These are phyloP conservation scores for Phenganax stokvisi DNA, from an alignment of 92 coral and sea anemone species.

Conservation along the genomic window DNA sequence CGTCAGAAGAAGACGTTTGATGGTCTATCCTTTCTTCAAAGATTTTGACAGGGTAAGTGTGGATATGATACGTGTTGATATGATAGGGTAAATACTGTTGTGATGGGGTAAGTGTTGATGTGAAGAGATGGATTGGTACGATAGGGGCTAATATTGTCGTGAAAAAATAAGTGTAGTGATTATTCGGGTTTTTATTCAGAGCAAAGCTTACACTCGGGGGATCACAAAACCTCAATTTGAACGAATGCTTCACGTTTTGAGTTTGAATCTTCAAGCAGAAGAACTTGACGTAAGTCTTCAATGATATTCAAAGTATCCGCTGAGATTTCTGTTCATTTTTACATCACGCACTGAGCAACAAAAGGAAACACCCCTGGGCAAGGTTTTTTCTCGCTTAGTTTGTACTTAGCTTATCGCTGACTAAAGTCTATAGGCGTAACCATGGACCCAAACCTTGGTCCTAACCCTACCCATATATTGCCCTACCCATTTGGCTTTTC, in stretches of 20 bases:
- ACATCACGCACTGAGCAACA: not conserved
- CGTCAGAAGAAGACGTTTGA: conserved; percentile 85
- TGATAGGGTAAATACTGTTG: not conserved
- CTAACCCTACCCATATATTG: too few species aligned
- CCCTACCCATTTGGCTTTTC: too few species aligned
- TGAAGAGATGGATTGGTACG: too few species aligned
- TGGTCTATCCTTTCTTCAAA: conserved; percentile 97
- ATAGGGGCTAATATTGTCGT: too few species aligned
- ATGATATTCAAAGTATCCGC: not conserved
- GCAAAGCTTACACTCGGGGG: conserved; percentile 93
- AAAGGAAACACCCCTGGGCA: too few species aligned
- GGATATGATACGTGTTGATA: not conserved
- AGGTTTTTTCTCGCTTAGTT: too few species aligned
- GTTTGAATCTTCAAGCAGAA: conserved; percentile 71
- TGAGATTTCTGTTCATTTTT: not conserved
- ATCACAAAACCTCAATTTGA: conserved; percentile 90
- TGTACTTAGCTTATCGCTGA: too few species aligned
- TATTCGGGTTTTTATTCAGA: conserved; percentile 36
- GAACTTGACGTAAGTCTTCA: conserved; percentile 70
- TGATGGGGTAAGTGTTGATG: too few species aligned
- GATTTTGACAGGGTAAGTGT: conserved; percentile 81
- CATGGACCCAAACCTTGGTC: too few species aligned
- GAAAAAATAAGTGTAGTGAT: too few species aligned
- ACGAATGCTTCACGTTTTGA: conserved; percentile 79
- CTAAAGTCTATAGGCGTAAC: too few species aligned